Percentiles rank a stretch among this genome's conserved stretches.
These are phyloP conservation scores for Girardinichthys multiradiatus DNA, from an alignment of 2,113 vertebrate genomes.

Conservation along the genomic window DNA sequence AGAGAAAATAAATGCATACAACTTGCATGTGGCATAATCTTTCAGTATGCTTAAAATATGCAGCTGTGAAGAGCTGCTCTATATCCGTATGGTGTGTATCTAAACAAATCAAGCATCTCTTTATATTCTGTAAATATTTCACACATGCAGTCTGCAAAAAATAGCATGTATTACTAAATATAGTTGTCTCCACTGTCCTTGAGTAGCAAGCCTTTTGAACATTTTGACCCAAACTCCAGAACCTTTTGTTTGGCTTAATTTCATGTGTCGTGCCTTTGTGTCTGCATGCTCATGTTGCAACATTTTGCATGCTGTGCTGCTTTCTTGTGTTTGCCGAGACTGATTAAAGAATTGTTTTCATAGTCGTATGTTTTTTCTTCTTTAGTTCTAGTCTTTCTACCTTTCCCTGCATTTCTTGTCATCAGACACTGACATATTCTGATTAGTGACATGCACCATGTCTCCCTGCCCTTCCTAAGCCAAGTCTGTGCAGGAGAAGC, in stretches of 20 bases:
- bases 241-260: background rate
- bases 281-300: constrained; percentile 15
- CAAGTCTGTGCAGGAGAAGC: constrained; percentile 85
- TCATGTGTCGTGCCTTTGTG: background rate
- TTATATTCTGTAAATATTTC: background rate
- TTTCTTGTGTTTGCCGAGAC: constrained; percentile 21
- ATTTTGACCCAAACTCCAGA: background rate
- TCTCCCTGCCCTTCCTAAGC: constrained; percentile 61
- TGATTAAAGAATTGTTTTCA: constrained; percentile 51
- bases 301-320: constrained; percentile 50
- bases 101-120: background rate
- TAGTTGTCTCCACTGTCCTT: background rate
- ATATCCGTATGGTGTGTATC: background rate
- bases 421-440: background rate
- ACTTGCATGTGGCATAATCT: constrained; percentile 11
- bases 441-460: constrained; percentile 24
- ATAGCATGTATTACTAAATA: background rate
- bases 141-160: background rate
- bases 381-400: constrained; percentile 6
- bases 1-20: background rate
- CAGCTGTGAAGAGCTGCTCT: background rate
- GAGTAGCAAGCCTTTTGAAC: background rate
- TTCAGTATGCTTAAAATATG: constrained; percentile 21
- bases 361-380: constrained; percentile 13
- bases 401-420: constrained; percentile 6